Percentiles rank a stretch among this genome's conserved stretches.
Evolutionary conservation across 2,888 invertebrate genomes (phyloP).

Genomic region (Tetropium fuscum): DNA sequence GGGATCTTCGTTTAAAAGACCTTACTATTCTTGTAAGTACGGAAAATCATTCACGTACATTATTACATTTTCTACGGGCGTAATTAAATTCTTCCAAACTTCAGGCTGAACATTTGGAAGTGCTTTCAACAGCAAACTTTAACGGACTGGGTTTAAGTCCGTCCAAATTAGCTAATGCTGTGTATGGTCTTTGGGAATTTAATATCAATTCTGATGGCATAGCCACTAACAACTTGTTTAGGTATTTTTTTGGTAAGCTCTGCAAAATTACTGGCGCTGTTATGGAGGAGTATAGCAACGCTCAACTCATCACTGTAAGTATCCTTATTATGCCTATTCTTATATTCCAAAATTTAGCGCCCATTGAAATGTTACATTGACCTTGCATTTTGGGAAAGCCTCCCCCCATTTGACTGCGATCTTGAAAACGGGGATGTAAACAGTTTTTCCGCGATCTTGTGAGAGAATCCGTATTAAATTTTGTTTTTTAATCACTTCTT

Average conservation of each 20-base stretch:
- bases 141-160: conserved; percentile 13
- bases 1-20: conserved; percentile 22
- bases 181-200: conserved; percentile 33
- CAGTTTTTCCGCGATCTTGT: too few species aligned
- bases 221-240: conserved; percentile 42
- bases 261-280: conserved; percentile 44
- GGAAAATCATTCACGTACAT: neutral
- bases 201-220: conserved; percentile 24
- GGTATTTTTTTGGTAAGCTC: conserved; percentile 46
- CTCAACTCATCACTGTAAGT: conserved; percentile 39
- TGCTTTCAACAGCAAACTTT: conserved; percentile 32
- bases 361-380: neutral
- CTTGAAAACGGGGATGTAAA: too few species aligned
- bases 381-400: neutral
- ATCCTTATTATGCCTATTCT: too few species aligned
- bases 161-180: conserved; percentile 27
- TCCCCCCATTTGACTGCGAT: too few species aligned
- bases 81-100: too few species aligned
- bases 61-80: too few species aligned
- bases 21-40: conserved; percentile 29
- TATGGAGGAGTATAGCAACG: conserved; percentile 33
- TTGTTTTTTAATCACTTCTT: too few species aligned
- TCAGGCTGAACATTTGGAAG: conserved; percentile 35
- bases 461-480: too few species aligned
- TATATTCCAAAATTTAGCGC: conserved; percentile 15